Conservation (phyloP, 2,113 vertebrate species). For the Ceratotherium simum region DNA sequence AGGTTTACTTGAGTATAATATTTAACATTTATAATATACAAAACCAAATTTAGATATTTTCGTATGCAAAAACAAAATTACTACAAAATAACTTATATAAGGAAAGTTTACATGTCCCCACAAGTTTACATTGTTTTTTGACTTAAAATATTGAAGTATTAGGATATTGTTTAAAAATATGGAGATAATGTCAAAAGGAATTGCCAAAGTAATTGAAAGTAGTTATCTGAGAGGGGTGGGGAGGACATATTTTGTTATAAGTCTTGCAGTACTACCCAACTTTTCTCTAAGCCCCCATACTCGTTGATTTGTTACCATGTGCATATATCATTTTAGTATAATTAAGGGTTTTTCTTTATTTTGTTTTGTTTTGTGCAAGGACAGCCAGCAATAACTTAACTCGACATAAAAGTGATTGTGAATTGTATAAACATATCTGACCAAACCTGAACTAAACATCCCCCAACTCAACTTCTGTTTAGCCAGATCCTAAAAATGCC, state of each 20-base stretch:
- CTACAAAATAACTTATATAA: conserved; percentile 12
- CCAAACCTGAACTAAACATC: not conserved
- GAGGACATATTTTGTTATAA: not conserved
- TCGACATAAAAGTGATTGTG: not conserved
- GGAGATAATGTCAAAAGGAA: conserved; percentile 17
- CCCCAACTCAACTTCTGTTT: not conserved
- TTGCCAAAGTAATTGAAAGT: conserved; percentile 11
- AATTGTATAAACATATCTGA: not conserved
- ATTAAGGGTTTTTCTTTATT: not conserved
- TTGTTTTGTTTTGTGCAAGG: conserved; percentile 12
- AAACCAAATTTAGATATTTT: conserved; percentile 26
- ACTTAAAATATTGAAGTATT: conserved; percentile 8
- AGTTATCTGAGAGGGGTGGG: not conserved
- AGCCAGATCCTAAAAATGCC: not conserved
- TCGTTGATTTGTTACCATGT: conserved; percentile 9
- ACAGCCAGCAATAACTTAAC: not conserved
- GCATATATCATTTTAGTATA: conserved; percentile 34
- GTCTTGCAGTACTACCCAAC: not conserved
- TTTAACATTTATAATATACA: conserved; percentile 16
- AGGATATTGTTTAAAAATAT: conserved; percentile 40
- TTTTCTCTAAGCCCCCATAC: not conserved
- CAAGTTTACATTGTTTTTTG: not conserved
- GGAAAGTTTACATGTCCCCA: not conserved
- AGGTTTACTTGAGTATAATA: not conserved
- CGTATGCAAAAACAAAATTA: not conserved